Percentiles rank a stretch among this genome's conserved stretches.
These are phyloP conservation scores for Limnephilus rhombicus DNA, from an alignment of 2,888 invertebrate genomes.

Conservation along the genomic window DNA sequence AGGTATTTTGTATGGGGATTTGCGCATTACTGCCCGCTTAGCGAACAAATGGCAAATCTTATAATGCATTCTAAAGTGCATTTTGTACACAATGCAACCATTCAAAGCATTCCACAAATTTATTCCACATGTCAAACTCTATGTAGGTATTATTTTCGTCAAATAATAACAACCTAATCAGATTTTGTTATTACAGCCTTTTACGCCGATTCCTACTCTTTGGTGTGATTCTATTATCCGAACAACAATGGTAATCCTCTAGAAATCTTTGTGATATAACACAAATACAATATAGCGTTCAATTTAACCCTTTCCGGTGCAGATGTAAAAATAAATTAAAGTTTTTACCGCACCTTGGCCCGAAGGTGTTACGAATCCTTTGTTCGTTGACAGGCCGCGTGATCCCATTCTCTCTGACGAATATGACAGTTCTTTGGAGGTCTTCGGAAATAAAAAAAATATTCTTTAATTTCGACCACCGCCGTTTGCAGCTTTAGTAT, in stretches of 20 bases:
- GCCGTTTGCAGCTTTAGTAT: slow-evolving; percentile 23
- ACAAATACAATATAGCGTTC: slow-evolving; percentile 2
- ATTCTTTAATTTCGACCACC: slow-evolving; percentile 20
- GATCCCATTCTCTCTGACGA: slow-evolving; percentile 60
- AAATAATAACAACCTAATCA: slow-evolving; percentile 53
- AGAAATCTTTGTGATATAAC: slow-evolving; percentile 51
- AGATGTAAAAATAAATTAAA: slow-evolving; percentile 66
- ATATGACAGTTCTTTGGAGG: slow-evolving; percentile 61
- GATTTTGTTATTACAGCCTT: slow-evolving; percentile 59
- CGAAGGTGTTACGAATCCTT: slow-evolving; percentile 53
- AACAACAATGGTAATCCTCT: slow-evolving; percentile 58
- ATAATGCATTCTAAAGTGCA: neutral
- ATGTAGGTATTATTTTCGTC: slow-evolving; percentile 20
- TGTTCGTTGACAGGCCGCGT: slow-evolving; percentile 52
- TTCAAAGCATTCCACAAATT: neutral
- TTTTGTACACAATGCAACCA: neutral
- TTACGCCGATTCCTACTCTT: slow-evolving; percentile 38
- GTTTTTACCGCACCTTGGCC: slow-evolving; percentile 60
- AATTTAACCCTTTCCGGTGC: slow-evolving; percentile 59
- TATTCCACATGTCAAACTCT: slow-evolving; percentile 21
- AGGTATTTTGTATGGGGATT: neutral
- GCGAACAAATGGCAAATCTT: neutral
- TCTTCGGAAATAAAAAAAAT: slow-evolving; percentile 30
- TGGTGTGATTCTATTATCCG: slow-evolving; percentile 34
- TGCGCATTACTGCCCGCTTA: neutral